Conservation (phyloP, 2,113 vertebrate genomes). For the Globicephala melas region DNA sequence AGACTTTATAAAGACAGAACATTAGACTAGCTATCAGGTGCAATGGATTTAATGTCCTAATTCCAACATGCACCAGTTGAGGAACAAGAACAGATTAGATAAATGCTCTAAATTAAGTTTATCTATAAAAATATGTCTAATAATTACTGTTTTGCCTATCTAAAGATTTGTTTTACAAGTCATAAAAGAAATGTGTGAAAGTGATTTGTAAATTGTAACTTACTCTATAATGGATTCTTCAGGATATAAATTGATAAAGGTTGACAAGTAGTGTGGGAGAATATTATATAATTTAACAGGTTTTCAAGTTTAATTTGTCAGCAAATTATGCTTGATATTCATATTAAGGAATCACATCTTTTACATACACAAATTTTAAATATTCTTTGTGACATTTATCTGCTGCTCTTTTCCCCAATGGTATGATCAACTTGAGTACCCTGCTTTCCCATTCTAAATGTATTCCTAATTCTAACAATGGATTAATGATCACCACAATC, state of each 20-base stretch:
- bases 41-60: neutral
- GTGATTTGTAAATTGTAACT: neutral
- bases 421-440: neutral
- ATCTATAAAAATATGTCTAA: neutral
- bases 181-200: neutral
- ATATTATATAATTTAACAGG: neutral
- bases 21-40: neutral
- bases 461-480: neutral
- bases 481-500: neutral
- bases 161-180: neutral
- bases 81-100: neutral
- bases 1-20: neutral
- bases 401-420: neutral
- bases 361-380: neutral
- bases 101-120: neutral
- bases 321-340: neutral
- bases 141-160: neutral
- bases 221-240: neutral
- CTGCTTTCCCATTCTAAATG: neutral
- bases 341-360: neutral
- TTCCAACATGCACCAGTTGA: neutral
- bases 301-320: neutral
- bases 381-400: neutral
- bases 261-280: neutral
- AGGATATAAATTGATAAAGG: neutral